Base-by-base conservation (phyloP, 2,797 vertebrate genomes). In the Propithecus perrieri region DNA sequence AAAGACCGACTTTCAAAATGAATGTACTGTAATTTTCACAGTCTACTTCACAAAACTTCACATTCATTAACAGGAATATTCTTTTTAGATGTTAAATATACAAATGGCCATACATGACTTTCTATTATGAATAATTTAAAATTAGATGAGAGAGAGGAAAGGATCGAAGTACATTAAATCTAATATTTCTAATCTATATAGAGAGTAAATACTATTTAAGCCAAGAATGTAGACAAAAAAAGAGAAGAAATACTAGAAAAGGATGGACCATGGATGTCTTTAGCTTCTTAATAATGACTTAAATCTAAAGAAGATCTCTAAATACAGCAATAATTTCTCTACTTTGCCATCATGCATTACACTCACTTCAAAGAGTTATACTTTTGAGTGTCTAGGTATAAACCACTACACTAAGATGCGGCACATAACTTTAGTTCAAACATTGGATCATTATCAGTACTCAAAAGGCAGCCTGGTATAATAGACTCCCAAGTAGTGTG, bases 111-210 rank as follows among this genome's bases (percentile, higher is more conserved):
- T 43, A 85, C 46, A 17, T 89, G n/a, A 91, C 85, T 12, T 88
- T 53, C 38, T 57, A n/a, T 86, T 48, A 57, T 85, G 59, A 78
- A 59, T 76, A 80, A 89, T 84, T 86, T 72, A 48, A 92, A 94
- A 50, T 59, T 14, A 74, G 24, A 1, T 80, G 48, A 86, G 28
- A 46, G 14, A 38, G 3, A 33, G 17, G 1, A 85, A 65, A 43
- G 4, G 13, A 48, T 35, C 72, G 38, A 83, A 30, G 72, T 80
- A 6, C 46, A 33, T 92, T 81, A 74, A 85, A 61, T 30, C 18
- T 50, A 76, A 85, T 72, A 92, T 38, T 48, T 2, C 5, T 50
- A 55, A 28, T 69, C 15, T 75, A 15, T 63, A 46, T 26, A 65
- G 1, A 85, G 3, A 65, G 0, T 74, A 43, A 13, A 9, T 89